phyloP scores from a whole-genome alignment of 2,113 vertebrate genomes.

The Regulus satrapa region DNA sequence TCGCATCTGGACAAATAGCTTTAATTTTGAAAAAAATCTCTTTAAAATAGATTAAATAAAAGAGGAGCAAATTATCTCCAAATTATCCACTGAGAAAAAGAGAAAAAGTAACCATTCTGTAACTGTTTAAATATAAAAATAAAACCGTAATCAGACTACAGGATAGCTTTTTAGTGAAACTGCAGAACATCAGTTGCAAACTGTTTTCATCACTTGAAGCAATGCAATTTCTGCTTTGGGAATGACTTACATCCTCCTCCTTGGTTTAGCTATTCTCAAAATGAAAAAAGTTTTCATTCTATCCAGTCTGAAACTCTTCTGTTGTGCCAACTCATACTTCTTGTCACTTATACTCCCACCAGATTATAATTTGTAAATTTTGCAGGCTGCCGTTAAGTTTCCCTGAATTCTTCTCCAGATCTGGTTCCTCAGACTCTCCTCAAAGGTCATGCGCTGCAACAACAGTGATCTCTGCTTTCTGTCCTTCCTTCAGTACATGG shows the following conservation, averaged over 20 bases:
- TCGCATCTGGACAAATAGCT: background rate
- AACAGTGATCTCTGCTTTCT: background rate
- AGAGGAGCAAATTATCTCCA: background rate
- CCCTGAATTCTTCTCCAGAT: background rate
- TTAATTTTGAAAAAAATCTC: background rate
- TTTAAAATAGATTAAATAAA: background rate
- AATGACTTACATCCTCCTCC: background rate
- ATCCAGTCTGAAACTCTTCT: background rate
- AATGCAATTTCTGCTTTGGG: background rate
- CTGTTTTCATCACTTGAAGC: background rate
- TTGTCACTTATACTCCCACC: background rate
- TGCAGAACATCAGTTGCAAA: background rate
- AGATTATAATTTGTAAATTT: background rate
- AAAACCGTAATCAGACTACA: background rate
- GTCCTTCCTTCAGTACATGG: background rate
- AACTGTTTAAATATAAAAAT: background rate
- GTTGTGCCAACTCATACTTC: background rate
- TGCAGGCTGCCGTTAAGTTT: background rate
- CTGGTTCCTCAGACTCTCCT: background rate
- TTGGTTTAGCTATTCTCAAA: background rate
- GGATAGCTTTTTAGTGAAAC: background rate
- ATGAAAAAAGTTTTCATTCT: background rate
- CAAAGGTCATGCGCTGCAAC: background rate
- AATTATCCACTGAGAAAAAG: background rate
- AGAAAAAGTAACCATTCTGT: background rate